Base-by-base conservation (phyloP, 2,888 invertebrate genomes). In the Oconnorella tubifera region DNA sequence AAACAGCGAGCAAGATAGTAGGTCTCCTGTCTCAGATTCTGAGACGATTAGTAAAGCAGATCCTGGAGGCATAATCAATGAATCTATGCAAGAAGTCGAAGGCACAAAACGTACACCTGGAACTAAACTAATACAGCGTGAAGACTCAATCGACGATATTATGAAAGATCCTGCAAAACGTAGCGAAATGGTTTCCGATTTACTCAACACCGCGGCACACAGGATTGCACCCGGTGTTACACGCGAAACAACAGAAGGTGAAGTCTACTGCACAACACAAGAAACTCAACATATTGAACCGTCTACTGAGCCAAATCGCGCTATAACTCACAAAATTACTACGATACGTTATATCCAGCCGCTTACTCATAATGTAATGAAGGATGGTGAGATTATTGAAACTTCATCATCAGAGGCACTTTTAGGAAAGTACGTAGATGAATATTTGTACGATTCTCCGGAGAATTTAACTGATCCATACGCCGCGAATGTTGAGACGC, bases 391-490 rank as follows among this genome's bases (percentile, higher is more conserved):
- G 10, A 56, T 64, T 48, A 32, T 51, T 27, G 63, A 58, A 28
- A 33, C 56, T 2, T 40, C 53, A 29, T 40, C 25, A 14, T 33
- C 58, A 0, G 64, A 66, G 33, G 60, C 51, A 27, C 62, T 57
- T 31, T 25, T 62, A 27, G 66, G 66, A 3, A 66, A 62, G 49
- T 66, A 32, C 40, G 49, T 66, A 2, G 62, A 63, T 23, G 62
- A 66, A 27, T 63, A 62, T 31, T 28, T 62, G 2, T 66, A 62
- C n/a, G 66, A 66, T 48, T 66, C 66, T 0, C 40, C 66, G n/a
- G 25, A 23, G 10, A 50, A 62, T 14, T 56, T 67, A 28, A 60
- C 60, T 14, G 67, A 64, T 31, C 66, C 66, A 25, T 62, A 66
- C 48, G 62, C 66, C 0, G 66, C 66, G 1, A 61, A 61, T 33